A percentile compares a stretch with the other conserved stretches of the same genome.
Evolutionary conservation across 2,797 vertebrate species (phyloP).

Genomic region (Tapirus indicus): DNA sequence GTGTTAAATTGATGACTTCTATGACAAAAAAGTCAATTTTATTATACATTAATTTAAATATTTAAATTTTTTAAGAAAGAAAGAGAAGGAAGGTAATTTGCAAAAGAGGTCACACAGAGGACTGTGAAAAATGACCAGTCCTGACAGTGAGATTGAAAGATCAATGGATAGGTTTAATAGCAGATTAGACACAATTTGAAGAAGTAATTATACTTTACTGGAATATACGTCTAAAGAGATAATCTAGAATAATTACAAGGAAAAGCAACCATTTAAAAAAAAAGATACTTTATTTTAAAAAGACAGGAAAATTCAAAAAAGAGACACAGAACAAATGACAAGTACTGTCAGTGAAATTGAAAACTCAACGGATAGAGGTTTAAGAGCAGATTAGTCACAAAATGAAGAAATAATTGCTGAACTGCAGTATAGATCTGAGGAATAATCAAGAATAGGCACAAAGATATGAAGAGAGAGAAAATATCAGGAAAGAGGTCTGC

Average conservation of each 20-base stretch:
- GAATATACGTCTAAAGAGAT: neutral
- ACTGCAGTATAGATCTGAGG: neutral
- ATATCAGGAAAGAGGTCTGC: neutral
- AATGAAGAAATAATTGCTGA: neutral
- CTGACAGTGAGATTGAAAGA: neutral
- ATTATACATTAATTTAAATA: neutral
- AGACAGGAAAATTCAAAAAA: neutral
- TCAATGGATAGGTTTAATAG: neutral
- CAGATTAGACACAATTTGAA: neutral
- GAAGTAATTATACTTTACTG: neutral
- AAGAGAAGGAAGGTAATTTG: neutral
- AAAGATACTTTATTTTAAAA: neutral
- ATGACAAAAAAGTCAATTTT: neutral
- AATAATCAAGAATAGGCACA: constrained; percentile 6
- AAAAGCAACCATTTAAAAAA: neutral
- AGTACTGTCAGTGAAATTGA: neutral
- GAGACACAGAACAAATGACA: neutral
- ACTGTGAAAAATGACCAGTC: neutral
- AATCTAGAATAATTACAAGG: neutral
- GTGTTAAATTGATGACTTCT: neutral
- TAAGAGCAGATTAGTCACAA: neutral
- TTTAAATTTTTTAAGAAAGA: neutral
- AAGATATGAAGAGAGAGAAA: neutral
- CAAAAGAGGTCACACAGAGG: neutral
- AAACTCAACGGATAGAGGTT: neutral